Evolutionary conservation across 2,888 invertebrate genomes (phyloP), one percentile per base, ranked within the genome.

Genomic region (Cerastoderma edule): DNA sequence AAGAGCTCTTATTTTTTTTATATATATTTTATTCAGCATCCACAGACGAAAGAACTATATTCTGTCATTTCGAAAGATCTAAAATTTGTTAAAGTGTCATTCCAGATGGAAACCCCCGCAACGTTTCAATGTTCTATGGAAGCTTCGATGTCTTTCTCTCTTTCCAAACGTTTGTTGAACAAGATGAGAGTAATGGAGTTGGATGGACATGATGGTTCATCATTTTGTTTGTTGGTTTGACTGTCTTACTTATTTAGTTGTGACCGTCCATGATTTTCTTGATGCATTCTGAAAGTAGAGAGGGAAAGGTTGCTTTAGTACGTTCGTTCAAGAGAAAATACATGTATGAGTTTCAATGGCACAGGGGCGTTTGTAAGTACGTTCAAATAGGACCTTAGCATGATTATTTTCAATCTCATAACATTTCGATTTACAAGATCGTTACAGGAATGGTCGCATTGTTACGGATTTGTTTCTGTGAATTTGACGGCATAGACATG

Each of bases 231-330:
- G 54, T 69, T 66, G 63, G 46, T 60, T 57, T 32, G 28, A 50
- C 30, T 39, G 48, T 63, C 28, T 56, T 39, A 33, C 48, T 22
- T 75, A 27, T 75, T 78, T 82, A 82, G 79, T 84, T 85, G 72
- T 87, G 88, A 56, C 88, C 87, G 64, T 83, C 85, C 97, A 98
- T 88, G 97, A 94, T 93, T 98, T 98, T 32, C 97, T 98, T 70
- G 97, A 97, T 73, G 97, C 97, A 71, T 96, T 96, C 87, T 96
- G 95, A 67, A 98, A 98, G 63, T 97, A 97, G 94, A 97, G 97
- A 74, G n/a, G n/a, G n/a, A n/a, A n/a, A n/a, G n/a, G n/a, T n/a
- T n/a, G n/a, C n/a, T n/a, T n/a, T n/a, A n/a, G n/a, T n/a, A n/a
- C n/a, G n/a, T n/a, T n/a, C n/a, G n/a, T n/a, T n/a, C n/a, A n/a